Conservation (phyloP, 1,140 invertebrate species). For the Diploscapter pachys region DNA sequence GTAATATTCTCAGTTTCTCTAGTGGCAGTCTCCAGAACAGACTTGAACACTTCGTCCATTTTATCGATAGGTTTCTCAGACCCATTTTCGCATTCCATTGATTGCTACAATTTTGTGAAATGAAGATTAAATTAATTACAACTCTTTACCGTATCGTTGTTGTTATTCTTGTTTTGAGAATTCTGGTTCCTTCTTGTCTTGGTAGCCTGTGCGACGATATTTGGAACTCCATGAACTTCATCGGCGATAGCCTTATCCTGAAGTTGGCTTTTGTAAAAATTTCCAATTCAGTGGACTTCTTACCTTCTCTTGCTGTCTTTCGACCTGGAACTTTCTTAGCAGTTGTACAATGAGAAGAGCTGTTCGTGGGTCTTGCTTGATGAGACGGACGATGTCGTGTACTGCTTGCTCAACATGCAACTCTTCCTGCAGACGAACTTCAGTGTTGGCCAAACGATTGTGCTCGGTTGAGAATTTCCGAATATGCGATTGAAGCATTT, state of each 20-base stretch:
- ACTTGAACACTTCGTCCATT: conserved; percentile 17
- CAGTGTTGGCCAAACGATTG: conserved; percentile 33
- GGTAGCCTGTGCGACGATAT: not conserved
- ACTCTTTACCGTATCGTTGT: not conserved
- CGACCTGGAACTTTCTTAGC: conserved; percentile 45
- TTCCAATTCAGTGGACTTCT: not conserved
- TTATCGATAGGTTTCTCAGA: not conserved
- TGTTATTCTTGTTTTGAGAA: not conserved
- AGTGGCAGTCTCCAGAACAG: conserved; percentile 5
- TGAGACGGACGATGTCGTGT: conserved; percentile 51
- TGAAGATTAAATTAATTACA: not conserved
- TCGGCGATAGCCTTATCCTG: too few relatives aligned
- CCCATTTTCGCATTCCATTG: not conserved
- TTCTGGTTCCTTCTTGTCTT: not conserved
- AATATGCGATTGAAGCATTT: conserved; percentile 44
- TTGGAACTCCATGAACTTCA: not conserved
- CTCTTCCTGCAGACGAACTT: conserved; percentile 45
- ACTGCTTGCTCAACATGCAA: conserved; percentile 47
- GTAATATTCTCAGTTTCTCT: not conserved
- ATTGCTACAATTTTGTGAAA: not conserved
- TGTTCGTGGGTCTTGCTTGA: conserved; percentile 47
- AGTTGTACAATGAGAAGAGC: conserved; percentile 49
- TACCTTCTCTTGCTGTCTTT: conserved; percentile 26
- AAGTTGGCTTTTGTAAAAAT: not conserved
- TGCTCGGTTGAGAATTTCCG: conserved; percentile 51